phyloP scores from a whole-genome alignment of 2,797 vertebrate species.

The Mormyrus hasselquistii region DNA sequence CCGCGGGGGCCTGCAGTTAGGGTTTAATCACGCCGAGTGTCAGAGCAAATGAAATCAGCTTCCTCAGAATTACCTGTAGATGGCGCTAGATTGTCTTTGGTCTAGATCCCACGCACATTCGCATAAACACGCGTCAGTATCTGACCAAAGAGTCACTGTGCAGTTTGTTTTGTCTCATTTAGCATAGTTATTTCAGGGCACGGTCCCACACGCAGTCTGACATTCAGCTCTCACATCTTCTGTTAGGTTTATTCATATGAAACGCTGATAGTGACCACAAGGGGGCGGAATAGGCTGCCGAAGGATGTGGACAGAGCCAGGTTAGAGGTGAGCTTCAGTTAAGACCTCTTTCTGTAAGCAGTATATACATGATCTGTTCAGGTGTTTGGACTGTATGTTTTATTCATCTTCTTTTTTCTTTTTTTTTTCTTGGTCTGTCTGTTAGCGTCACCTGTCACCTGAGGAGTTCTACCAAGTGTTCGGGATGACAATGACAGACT shows the following conservation, averaged over 20 bases:
- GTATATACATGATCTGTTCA: not conserved
- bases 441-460: slow-evolving; percentile 87
- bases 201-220: not conserved
- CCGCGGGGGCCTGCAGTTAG: not conserved
- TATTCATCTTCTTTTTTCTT: not conserved
- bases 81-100: not conserved
- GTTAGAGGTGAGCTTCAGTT: slow-evolving; percentile 71
- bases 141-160: not conserved
- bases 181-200: not conserved
- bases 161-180: not conserved
- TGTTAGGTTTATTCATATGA: slow-evolving; percentile 90
- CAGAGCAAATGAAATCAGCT: not conserved
- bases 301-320: slow-evolving; percentile 91
- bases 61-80: not conserved
- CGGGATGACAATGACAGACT: slow-evolving; percentile 91
- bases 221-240: not conserved
- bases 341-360: not conserved
- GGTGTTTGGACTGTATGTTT: not conserved
- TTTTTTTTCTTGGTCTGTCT: slow-evolving; percentile 10
- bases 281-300: slow-evolving; percentile 85
- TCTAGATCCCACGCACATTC: not conserved
- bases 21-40: not conserved
- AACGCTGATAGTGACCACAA: slow-evolving; percentile 87
- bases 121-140: not conserved
- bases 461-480: slow-evolving; percentile 96